A percentile compares a stretch with the other conserved stretches of the same genome.
phyloP scores from a whole-genome alignment of 2,797 vertebrate species.

The Thripadectes ignobilis region DNA sequence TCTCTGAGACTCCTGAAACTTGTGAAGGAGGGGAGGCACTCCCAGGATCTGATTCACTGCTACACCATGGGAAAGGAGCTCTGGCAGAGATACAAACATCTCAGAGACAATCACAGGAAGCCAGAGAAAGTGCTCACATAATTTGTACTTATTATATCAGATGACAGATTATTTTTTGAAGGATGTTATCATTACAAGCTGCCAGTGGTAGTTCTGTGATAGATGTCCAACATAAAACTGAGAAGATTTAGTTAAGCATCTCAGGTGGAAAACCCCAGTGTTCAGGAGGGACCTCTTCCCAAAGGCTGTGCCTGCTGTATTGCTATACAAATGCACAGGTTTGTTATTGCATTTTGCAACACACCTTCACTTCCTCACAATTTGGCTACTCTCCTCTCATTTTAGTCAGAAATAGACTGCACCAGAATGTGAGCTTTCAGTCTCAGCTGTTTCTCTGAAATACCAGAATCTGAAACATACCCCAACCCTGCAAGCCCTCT shows the following conservation, averaged over 20 bases:
- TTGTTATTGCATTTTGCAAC: neutral
- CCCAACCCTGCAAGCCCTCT: neutral
- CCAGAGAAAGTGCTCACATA: neutral
- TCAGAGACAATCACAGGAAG: slow-evolving; percentile 20
- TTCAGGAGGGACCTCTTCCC: neutral
- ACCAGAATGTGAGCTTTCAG: neutral
- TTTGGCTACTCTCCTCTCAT: neutral
- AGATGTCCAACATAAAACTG: neutral
- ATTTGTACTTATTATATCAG: neutral
- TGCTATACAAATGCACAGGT: neutral
- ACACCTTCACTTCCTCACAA: neutral
- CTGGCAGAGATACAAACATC: neutral
- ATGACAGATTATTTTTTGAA: neutral
- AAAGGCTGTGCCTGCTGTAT: neutral
- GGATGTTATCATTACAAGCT: neutral
- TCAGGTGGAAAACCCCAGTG: neutral
- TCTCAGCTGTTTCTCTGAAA: neutral
- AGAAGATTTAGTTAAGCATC: neutral
- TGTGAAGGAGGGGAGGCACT: neutral
- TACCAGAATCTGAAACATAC: neutral
- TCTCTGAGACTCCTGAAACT: neutral
- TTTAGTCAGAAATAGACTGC: neutral
- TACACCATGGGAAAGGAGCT: neutral
- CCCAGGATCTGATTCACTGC: neutral
- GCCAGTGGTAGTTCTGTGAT: neutral